A percentile compares a stretch with the other conserved stretches of the same genome.
Evolutionary conservation across 2,888 invertebrate species (phyloP).

Genomic region (Cerastis leucographa): DNA sequence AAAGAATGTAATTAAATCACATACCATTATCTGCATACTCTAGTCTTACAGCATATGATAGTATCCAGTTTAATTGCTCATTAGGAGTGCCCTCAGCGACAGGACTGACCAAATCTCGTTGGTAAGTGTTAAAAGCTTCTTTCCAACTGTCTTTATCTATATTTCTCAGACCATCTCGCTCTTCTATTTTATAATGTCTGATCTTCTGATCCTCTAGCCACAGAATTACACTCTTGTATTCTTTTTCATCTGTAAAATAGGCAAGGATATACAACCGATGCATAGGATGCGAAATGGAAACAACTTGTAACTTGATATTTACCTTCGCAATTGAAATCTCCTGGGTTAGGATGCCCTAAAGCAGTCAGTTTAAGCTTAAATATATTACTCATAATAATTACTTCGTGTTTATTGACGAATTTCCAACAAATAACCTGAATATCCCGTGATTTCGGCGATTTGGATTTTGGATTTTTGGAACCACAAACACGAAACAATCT

Average conservation of each 20-base stretch:
- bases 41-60: constrained; percentile 95
- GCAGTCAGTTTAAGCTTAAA: constrained; percentile 94
- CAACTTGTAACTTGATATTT: constrained; percentile 68
- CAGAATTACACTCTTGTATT: constrained; percentile 94
- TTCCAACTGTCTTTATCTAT: constrained; percentile 93
- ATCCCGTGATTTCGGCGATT: constrained; percentile 35
- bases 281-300: neutral
- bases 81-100: constrained; percentile 88
- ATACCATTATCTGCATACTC: constrained; percentile 95
- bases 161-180: constrained; percentile 93
- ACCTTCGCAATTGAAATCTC: constrained; percentile 94
- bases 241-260: constrained; percentile 92
- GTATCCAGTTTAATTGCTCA: constrained; percentile 96
- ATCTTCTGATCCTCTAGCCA: constrained; percentile 99
- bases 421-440: constrained; percentile 33
- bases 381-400: constrained; percentile 89
- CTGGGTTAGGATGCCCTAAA: constrained; percentile 94
- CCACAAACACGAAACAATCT: constrained; percentile 39
- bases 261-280: constrained; percentile 5
- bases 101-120: constrained; percentile 94
- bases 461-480: constrained; percentile 18
- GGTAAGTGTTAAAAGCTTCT: constrained; percentile 93
- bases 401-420: constrained; percentile 19
- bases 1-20: constrained; percentile 9
- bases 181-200: constrained; percentile 96